Evolutionary conservation across 2,113 vertebrate genomes (phyloP).

Genomic region (Chiloscyllium plagiosum): DNA sequence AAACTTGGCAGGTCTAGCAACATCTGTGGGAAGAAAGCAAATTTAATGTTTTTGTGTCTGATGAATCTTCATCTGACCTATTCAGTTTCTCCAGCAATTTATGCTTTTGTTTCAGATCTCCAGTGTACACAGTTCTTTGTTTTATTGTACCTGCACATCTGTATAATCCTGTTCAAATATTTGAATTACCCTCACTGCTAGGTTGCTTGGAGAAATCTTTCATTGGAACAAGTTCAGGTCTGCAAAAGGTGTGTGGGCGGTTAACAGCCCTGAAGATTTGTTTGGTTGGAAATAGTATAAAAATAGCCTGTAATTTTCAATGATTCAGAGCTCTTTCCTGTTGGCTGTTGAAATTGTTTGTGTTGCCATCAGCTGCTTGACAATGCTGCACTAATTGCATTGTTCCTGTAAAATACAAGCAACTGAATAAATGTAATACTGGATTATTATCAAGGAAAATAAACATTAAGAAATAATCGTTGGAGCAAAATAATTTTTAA

Average conservation of each 20-base stretch:
- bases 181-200: not conserved
- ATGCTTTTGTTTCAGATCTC: no score
- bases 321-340: not conserved
- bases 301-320: constrained; percentile 30
- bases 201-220: not conserved
- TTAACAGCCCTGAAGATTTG: constrained; percentile 15
- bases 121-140: no score
- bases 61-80: no score
- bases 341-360: constrained; percentile 26
- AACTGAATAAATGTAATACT: not conserved
- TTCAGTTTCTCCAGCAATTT: no score
- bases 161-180: not conserved
- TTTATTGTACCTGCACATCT: no score
- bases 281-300: constrained; percentile 32
- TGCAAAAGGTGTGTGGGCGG: constrained; percentile 31
- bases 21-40: no score
- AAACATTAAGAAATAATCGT: constrained; percentile 17
- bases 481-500: not conserved
- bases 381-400: constrained; percentile 34
- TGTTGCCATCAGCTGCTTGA: constrained; percentile 25
- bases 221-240: constrained; percentile 24
- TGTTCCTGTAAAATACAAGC: not conserved
- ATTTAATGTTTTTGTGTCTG: no score
- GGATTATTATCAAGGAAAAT: constrained; percentile 6
- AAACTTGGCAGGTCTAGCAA: no score